Base-by-base conservation (phyloP, 2,888 invertebrate genomes). In the Matsumyia berberina region DNA sequence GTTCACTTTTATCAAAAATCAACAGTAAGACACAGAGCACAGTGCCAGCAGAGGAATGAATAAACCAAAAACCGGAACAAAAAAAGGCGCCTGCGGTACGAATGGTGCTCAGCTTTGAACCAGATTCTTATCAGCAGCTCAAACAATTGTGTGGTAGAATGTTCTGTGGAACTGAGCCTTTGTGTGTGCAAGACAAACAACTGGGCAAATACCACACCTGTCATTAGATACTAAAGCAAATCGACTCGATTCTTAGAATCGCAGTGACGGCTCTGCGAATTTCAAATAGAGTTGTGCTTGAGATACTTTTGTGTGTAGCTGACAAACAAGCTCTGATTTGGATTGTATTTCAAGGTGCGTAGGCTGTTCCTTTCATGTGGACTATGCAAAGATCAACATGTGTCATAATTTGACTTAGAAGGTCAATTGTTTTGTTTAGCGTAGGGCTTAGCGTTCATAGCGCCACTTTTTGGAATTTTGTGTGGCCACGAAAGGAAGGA, bases 51-150 rank as follows among this genome's bases (percentile, higher is more conserved):
- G 24, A 4, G 24, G 4, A 0, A 33, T 15, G 31, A 51, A 7
- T 17, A 17, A 29, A 39, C 35, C 3, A 60, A 29, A 60, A 58
- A 82, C 66, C 44, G 60, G 58, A 77, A 82, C 72, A 62, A 55
- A 62, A 55, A 60, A 62, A 67, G 78, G 82, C 78, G 73, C 77
- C 78, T 78, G 39, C 31, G 24, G 44, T 64, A 39, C 19, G 31
- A 64, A 35, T 60, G 44, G 42, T 64, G 55, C 24, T 24, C n/a
- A n/a, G n/a, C 2, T 24, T 74, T 69, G 49, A 67, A 57, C 60
- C 62, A 83, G 82, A 83, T 83, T 62, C 72, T 83, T 83, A 83
- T 83, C 78, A 83, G 69, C 69, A 64, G 69, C 74, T 69, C 62
- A 81, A 69, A 69, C 74, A 74, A 73, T 80, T 74, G 72, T 53